A percentile compares a stretch with the other conserved stretches of the same genome.
Evolutionary conservation across 2,797 vertebrate genomes (phyloP).

Genomic region (Ctenopoma kingsleyae): DNA sequence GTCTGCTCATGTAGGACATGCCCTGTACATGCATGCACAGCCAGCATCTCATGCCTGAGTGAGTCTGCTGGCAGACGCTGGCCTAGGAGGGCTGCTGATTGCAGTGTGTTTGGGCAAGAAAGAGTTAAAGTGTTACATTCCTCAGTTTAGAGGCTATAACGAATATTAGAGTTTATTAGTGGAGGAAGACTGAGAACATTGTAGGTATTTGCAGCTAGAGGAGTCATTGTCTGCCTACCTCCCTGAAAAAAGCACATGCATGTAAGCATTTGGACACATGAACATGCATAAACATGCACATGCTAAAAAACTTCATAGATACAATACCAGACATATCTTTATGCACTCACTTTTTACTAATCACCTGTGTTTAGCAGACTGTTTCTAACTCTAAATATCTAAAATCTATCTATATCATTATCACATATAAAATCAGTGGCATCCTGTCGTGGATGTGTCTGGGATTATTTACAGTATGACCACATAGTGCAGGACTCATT

Average conservation of each 20-base stretch:
- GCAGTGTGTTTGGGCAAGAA: slow-evolving; percentile 51
- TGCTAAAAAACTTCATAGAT: not conserved
- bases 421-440: too few species aligned
- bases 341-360: too few species aligned
- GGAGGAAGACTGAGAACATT: slow-evolving; percentile 35
- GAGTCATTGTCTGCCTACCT: slow-evolving; percentile 29
- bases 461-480: not conserved
- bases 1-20: slow-evolving; percentile 80
- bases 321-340: too few species aligned
- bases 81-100: slow-evolving; percentile 44
- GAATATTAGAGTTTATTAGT: slow-evolving; percentile 70
- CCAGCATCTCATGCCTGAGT: slow-evolving; percentile 72
- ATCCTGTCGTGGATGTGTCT: not conserved
- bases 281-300: not conserved
- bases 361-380: slow-evolving; percentile 24
- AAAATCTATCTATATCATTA: too few species aligned
- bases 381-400: slow-evolving; percentile 18
- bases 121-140: slow-evolving; percentile 77
- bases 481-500: too few species aligned
- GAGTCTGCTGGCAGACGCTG: slow-evolving; percentile 55
- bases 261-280: not conserved
- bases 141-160: slow-evolving; percentile 68
- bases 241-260: slow-evolving; percentile 6
- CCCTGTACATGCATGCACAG: slow-evolving; percentile 65
- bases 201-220: slow-evolving; percentile 43